Base-by-base conservation (phyloP, 2,888 invertebrate genomes). In the Seira ritae region DNA sequence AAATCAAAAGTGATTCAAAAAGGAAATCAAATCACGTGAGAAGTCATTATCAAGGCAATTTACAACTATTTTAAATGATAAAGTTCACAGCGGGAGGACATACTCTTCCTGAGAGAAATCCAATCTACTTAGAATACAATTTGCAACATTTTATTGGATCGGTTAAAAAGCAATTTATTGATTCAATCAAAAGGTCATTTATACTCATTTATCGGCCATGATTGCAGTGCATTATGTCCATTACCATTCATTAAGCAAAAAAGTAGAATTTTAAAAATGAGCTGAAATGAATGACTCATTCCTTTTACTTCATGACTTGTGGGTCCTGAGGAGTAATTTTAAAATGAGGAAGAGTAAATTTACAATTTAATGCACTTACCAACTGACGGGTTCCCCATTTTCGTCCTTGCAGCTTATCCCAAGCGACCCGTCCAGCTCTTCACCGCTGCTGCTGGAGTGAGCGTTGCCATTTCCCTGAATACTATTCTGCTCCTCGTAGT, bases 371-470 rank as follows among this genome's bases (percentile, higher is more conserved):
- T 22, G 22, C 15, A 55, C 92, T 92, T 91, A 95, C 95, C 95
- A 95, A 91, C 95, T 95, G 8, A 95, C 94, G 12, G 92, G 91
- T 79, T 93, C 92, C 76, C 94, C 93, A 85, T 92, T 92, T 90
- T 95, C 94, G 91, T 95, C 94, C 87, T 90, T 91, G 87, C 93
- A 93, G 80, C 90, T 75, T 2, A 83, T 67, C 3, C 15, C 66
- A 12, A 4, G 6, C 6, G 6, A 8, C n/a, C n/a, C n/a, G n/a
- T 42, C 42, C 42, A 42, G 42, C 42, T 42, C 42, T 42, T 42
- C 42, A 42, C n/a, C n/a, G 19, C 8, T 12, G 8, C 17, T 65
- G 31, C 76, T 62, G 46, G 46, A 67, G 50, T 22, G 6, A 20
- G 20, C 62, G 17, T 62, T 62, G n/a, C 62, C 6, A 62, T 62